Evolutionary conservation across 2,113 vertebrate genomes (phyloP).

Genomic region (Elachura formosa): DNA sequence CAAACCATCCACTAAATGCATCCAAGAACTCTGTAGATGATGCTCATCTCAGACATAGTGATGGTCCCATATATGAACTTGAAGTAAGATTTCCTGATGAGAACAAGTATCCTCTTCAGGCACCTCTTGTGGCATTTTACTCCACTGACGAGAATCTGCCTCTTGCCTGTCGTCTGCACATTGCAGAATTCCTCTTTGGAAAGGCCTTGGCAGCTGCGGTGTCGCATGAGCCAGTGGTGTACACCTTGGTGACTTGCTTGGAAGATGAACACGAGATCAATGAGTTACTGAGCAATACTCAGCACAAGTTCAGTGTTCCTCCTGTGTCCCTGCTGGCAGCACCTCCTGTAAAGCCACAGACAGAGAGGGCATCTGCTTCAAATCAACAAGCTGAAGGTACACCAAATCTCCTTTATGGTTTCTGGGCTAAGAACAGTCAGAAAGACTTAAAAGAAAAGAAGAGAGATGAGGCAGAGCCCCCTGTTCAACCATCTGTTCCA

Average conservation of each 20-base stretch:
- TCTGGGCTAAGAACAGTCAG: neutral
- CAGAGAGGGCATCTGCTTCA: neutral
- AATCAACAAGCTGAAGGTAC: slow-evolving; percentile 60
- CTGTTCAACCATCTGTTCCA: neutral
- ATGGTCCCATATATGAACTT: slow-evolving; percentile 82
- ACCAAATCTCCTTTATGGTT: neutral
- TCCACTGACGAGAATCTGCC: slow-evolving; percentile 83
- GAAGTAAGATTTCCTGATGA: slow-evolving; percentile 88
- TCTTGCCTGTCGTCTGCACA: slow-evolving; percentile 80
- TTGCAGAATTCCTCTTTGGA: slow-evolving; percentile 86
- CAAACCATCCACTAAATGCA: slow-evolving; percentile 61
- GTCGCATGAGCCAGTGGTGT: slow-evolving; percentile 82
- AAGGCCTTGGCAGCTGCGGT: slow-evolving; percentile 82
- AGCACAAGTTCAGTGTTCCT: slow-evolving; percentile 87
- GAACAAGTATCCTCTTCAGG: slow-evolving; percentile 89
- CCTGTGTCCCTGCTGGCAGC: slow-evolving; percentile 64
- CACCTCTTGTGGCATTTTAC: slow-evolving; percentile 90
- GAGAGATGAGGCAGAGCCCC: neutral
- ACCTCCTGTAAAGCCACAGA: slow-evolving; percentile 39
- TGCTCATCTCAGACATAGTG: slow-evolving; percentile 63
- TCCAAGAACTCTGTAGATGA: slow-evolving; percentile 73
- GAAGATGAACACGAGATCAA: slow-evolving; percentile 83
- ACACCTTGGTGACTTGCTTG: slow-evolving; percentile 84
- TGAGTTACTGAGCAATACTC: slow-evolving; percentile 73
- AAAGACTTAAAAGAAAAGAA: neutral